Percentiles rank a stretch among this genome's conserved stretches.
Conservation (phyloP, 1,140 invertebrate genomes). For the Ips nitidus region DNA sequence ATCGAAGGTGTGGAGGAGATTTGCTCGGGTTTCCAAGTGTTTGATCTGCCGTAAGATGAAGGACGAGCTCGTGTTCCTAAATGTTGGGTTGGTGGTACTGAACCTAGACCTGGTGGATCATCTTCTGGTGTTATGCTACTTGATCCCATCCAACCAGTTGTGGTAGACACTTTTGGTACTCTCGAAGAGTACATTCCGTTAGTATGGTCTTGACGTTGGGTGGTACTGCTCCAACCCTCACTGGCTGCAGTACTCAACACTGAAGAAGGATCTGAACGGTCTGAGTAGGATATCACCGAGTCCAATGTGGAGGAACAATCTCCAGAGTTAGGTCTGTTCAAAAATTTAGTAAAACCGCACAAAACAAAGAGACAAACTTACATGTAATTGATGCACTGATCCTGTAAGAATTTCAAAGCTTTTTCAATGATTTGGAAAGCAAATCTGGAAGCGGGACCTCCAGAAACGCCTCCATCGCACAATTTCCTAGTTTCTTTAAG, state of each 20-base stretch:
- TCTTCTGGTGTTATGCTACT: neutral
- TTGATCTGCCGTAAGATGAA: slow-evolving; percentile 55
- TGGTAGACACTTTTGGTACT: slow-evolving; percentile 39
- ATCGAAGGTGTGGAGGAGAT: neutral
- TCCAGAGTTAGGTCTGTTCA: slow-evolving; percentile 56
- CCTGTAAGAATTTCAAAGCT: slow-evolving; percentile 60
- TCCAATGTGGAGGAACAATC: slow-evolving; percentile 52
- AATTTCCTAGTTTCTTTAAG: slow-evolving; percentile 56
- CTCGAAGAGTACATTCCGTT: slow-evolving; percentile 43
- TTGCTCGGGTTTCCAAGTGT: slow-evolving; percentile 45
- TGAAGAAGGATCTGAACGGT: slow-evolving; percentile 35
- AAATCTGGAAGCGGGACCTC: slow-evolving; percentile 56
- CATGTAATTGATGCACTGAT: slow-evolving; percentile 63
- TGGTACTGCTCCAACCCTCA: slow-evolving; percentile 49
- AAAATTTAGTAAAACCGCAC: slow-evolving; percentile 1
- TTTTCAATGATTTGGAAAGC: slow-evolving; percentile 60
- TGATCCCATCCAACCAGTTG: slow-evolving; percentile 43
- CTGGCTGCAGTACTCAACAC: slow-evolving; percentile 45
- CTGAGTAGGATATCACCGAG: slow-evolving; percentile 34
- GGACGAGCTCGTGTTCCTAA: slow-evolving; percentile 50
- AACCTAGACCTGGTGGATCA: slow-evolving; percentile 4
- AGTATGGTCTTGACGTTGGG: slow-evolving; percentile 28
- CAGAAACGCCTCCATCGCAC: slow-evolving; percentile 56
- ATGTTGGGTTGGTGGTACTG: slow-evolving; percentile 33
- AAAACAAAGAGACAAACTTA: slow-evolving; percentile 41